These are phyloP conservation scores for Pseudolycoriella hygida DNA, from an alignment of 2,888 invertebrate genomes.

Conservation along the genomic window DNA sequence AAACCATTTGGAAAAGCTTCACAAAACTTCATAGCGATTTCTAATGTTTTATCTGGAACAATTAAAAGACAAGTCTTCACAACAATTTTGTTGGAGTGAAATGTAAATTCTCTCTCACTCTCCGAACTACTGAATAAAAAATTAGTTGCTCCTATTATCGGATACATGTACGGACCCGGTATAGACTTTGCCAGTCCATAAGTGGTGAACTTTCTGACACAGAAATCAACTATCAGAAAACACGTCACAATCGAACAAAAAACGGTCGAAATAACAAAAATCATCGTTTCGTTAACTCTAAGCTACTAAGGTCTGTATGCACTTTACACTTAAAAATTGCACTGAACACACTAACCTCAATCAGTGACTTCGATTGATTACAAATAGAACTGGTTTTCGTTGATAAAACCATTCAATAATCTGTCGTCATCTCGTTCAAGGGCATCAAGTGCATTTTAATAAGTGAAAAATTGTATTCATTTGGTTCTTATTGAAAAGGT, in stretches of 20 bases:
- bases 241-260: background rate
- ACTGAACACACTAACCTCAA: too few species aligned
- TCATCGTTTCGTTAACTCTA: background rate
- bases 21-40: background rate
- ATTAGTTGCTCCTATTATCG: slow-evolving; percentile 3
- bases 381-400: too few species aligned
- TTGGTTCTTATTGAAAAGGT: too few species aligned
- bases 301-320: too few species aligned
- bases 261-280: background rate
- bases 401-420: too few species aligned
- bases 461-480: too few species aligned
- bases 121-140: slow-evolving; percentile 1
- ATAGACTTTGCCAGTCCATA: slow-evolving; percentile 1
- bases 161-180: slow-evolving; percentile 4
- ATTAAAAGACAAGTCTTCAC: too few species aligned
- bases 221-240: slow-evolving; percentile 1
- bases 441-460: too few species aligned
- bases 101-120: background rate
- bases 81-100: background rate
- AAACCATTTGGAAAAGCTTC: background rate
- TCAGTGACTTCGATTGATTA: too few species aligned
- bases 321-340: too few species aligned
- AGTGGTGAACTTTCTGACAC: background rate
- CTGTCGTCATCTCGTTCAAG: too few species aligned
- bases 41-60: background rate